Percentiles rank a stretch among this genome's conserved stretches.
Conservation (phyloP, 1,140 invertebrate species). For the Hycleus cichorii region DNA sequence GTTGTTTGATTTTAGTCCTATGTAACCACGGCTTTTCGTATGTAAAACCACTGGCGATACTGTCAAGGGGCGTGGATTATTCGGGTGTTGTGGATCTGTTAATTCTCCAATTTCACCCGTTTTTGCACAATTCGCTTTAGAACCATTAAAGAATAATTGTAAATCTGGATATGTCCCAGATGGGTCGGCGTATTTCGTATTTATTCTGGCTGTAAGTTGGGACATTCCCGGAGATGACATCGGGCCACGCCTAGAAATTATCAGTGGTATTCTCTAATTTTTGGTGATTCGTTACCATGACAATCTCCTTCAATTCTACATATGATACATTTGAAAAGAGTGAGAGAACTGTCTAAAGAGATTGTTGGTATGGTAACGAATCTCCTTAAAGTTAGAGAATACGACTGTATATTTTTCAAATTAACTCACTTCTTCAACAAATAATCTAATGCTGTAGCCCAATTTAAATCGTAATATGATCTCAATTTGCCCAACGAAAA, state of each 20-base stretch:
- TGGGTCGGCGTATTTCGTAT: slow-evolving; percentile 49
- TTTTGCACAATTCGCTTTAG: slow-evolving; percentile 52
- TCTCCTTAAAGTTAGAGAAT: neutral
- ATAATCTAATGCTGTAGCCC: slow-evolving; percentile 54
- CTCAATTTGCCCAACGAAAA: slow-evolving; percentile 46
- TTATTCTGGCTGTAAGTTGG: slow-evolving; percentile 53
- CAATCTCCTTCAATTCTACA: too few species aligned
- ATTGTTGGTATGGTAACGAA: too few species aligned
- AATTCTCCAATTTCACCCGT: slow-evolving; percentile 45
- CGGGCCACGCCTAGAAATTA: slow-evolving; percentile 44
- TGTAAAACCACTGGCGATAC: slow-evolving; percentile 64
- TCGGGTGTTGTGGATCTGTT: slow-evolving; percentile 37
- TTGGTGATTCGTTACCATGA: too few species aligned
- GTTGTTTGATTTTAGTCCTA: slow-evolving; percentile 65
- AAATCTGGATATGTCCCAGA: slow-evolving; percentile 52
- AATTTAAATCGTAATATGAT: slow-evolving; percentile 53
- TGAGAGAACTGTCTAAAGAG: too few species aligned
- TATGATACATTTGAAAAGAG: too few species aligned
- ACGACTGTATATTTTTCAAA: too few species aligned
- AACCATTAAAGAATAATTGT: slow-evolving; percentile 63
- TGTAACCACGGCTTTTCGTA: slow-evolving; percentile 72
- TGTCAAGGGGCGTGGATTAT: slow-evolving; percentile 47
- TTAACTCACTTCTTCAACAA: slow-evolving; percentile 39
- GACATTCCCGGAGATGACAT: slow-evolving; percentile 49
- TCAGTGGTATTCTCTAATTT: too few species aligned